Conservation (phyloP, 1,140 invertebrate genomes). For the Drosophila lacertosa region DNA sequence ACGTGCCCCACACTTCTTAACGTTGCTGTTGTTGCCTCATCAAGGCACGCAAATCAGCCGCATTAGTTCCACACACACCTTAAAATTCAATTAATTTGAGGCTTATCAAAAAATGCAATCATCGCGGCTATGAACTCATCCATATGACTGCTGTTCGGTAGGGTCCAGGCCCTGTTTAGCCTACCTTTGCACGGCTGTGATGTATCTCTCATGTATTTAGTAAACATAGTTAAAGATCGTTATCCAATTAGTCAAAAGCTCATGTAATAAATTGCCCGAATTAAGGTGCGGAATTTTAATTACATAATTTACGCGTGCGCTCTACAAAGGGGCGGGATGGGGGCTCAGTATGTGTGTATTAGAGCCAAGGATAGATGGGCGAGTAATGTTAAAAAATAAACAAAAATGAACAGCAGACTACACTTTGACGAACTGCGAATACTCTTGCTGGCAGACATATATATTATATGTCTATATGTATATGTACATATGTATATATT, state of each 20-base stretch:
- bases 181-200: constrained; percentile 12
- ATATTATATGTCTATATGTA: no score
- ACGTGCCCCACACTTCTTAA: not conserved
- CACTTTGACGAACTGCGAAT: not conserved
- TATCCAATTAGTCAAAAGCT: constrained; percentile 82
- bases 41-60: constrained; percentile 18
- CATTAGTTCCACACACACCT: constrained; percentile 56
- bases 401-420: not conserved
- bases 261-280: constrained; percentile 81
- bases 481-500: no score
- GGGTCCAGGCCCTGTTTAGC: constrained; percentile 19
- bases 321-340: constrained; percentile 41
- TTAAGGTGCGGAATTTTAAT: constrained; percentile 84
- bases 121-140: constrained; percentile 64
- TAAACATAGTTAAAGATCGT: constrained; percentile 75
- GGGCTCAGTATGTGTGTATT: constrained; percentile 2
- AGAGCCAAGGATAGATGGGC: constrained; percentile 30
- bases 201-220: constrained; percentile 50
- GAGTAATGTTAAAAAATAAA: constrained; percentile 33
- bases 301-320: constrained; percentile 83
- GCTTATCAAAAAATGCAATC: constrained; percentile 70
- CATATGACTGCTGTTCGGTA: not conserved
- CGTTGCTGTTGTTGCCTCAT: constrained; percentile 4
- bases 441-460: not conserved
- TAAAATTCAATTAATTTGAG: constrained; percentile 72